Conservation (phyloP, 2,113 vertebrate species). For the Ammodytes marinus region DNA sequence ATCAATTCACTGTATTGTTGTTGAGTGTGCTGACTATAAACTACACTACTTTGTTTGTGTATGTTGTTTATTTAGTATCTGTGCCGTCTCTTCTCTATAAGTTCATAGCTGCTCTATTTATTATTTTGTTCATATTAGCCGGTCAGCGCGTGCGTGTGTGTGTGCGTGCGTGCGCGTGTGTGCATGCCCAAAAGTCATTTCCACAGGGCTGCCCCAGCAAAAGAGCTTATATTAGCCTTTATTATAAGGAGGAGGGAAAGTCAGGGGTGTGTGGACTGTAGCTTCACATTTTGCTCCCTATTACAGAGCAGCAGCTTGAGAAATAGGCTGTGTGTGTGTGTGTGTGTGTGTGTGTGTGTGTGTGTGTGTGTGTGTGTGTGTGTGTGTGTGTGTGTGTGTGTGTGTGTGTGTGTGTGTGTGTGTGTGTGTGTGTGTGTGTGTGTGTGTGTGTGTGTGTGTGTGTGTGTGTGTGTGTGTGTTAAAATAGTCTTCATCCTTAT, state of each 20-base stretch:
- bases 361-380: constrained; percentile 7
- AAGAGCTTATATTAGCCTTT: constrained; percentile 12
- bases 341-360: constrained; percentile 5
- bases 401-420: constrained; percentile 6
- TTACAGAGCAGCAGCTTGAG: constrained; percentile 1
- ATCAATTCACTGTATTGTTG: background rate
- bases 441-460: background rate
- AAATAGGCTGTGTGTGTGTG: background rate
- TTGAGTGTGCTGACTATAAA: background rate
- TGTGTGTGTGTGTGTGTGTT: background rate
- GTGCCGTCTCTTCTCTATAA: background rate
- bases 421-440: background rate
- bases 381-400: constrained; percentile 9
- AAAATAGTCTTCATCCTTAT: background rate
- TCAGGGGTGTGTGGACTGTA: background rate
- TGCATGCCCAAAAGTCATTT: background rate
- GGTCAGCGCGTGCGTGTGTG: background rate
- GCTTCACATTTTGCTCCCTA: background rate
- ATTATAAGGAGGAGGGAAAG: constrained; percentile 26
- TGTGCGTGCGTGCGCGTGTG: background rate
- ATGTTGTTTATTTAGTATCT: background rate
- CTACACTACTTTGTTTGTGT: background rate
- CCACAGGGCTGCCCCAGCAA: constrained; percentile 1
- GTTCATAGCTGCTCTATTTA: background rate
- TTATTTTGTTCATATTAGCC: constrained; percentile 4